A percentile compares a stretch with the other conserved stretches of the same genome.
These are phyloP conservation scores for Harpalus rufipes DNA, from an alignment of 2,888 invertebrate genomes.

Conservation along the genomic window DNA sequence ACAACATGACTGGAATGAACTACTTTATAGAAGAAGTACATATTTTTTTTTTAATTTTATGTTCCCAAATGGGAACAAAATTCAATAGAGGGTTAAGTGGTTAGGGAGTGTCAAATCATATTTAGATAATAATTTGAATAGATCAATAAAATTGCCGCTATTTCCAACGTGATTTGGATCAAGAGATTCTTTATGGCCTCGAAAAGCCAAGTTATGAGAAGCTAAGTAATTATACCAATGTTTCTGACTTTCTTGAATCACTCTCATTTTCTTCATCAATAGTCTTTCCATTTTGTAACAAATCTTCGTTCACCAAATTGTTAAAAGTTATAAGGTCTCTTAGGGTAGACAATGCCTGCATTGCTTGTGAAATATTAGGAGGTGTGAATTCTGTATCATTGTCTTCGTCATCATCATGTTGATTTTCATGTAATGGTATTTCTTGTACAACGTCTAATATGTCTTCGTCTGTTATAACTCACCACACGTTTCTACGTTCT, in stretches of 20 bases:
- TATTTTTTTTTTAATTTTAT: too few species aligned
- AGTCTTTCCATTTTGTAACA: not conserved
- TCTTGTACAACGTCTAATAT: not conserved
- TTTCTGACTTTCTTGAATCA: not conserved
- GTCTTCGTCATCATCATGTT: not conserved
- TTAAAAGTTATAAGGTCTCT: not conserved
- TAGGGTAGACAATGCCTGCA: conserved; percentile 17
- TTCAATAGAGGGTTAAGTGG: too few species aligned
- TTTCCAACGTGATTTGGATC: not conserved
- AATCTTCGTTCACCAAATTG: not conserved
- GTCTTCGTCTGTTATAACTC: conserved; percentile 20
- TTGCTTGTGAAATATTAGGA: conserved; percentile 9
- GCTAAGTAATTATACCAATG: not conserved
- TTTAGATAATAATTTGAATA: not conserved
- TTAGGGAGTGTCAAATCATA: not conserved
- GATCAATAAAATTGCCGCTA: not conserved
- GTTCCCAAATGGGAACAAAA: too few species aligned
- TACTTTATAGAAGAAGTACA: too few species aligned
- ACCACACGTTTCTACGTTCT: not conserved
- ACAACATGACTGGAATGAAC: too few species aligned
- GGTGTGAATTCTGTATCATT: conserved; percentile 12
- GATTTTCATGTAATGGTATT: not conserved
- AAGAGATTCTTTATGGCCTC: not conserved
- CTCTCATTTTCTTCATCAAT: not conserved
- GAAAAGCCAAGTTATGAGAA: not conserved